Evolutionary conservation across 2,888 invertebrate genomes (phyloP).

Genomic region (Byasa hedistus): DNA sequence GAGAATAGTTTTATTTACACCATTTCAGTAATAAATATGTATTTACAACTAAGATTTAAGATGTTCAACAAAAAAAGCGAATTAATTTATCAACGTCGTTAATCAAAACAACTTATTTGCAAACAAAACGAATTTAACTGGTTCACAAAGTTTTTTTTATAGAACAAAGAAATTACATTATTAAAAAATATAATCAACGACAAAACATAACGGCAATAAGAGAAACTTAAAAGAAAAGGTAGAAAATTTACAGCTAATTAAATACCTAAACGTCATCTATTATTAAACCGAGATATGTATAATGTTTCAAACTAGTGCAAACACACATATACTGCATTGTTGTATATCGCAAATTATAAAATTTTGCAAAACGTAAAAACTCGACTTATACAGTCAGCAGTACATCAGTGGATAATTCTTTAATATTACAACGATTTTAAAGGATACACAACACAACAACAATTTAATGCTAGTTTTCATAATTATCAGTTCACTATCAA

Average conservation of each 20-base stretch:
- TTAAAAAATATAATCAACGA: constrained; percentile 56
- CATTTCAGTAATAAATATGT: constrained; percentile 59
- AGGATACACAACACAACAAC: constrained; percentile 59
- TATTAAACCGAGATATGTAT: constrained; percentile 72
- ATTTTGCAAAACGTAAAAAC: not conserved
- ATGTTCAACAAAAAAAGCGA: constrained; percentile 48
- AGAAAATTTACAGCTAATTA: constrained; percentile 38
- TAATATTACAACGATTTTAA: constrained; percentile 50
- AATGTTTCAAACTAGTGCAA: constrained; percentile 33
- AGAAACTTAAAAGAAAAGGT: constrained; percentile 57
- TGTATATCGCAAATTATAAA: not conserved
- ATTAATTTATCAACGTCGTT: constrained; percentile 36
- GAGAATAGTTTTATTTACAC: constrained; percentile 77
- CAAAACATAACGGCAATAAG: constrained; percentile 65
- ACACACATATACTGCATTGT: constrained; percentile 1
- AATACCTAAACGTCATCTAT: constrained; percentile 34
- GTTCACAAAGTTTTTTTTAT: constrained; percentile 26
- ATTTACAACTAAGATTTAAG: constrained; percentile 65
- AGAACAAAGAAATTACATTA: constrained; percentile 37
- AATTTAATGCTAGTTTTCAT: constrained; percentile 30
- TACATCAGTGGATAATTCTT: constrained; percentile 31
- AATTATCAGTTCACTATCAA: too few relatives aligned
- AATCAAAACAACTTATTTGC: constrained; percentile 41
- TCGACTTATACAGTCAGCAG: not conserved
- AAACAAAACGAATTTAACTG: constrained; percentile 39